A percentile compares a stretch with the other conserved stretches of the same genome.
Evolutionary conservation across 2,797 vertebrate genomes (phyloP).

Genomic region (Periparus ater): DNA sequence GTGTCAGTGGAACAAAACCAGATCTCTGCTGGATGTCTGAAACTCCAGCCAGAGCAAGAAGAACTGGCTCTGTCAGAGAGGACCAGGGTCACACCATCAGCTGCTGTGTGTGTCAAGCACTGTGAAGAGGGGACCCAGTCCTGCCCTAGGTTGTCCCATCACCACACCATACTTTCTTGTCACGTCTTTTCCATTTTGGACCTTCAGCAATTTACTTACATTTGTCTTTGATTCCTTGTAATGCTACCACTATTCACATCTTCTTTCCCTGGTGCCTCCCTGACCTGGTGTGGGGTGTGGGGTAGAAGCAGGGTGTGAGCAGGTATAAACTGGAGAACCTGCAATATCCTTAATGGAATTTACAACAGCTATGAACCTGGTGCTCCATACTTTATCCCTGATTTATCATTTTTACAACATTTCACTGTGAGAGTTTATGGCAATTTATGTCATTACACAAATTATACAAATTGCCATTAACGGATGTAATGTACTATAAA

Average conservation of each 20-base stretch:
- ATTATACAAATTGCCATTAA: slow-evolving; percentile 80
- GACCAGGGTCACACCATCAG: neutral
- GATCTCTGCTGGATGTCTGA: neutral
- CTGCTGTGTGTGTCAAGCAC: neutral
- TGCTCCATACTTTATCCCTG: slow-evolving; percentile 44
- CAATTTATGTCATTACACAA: slow-evolving; percentile 80
- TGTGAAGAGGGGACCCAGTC: neutral
- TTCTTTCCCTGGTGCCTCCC: neutral
- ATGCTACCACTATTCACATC: neutral
- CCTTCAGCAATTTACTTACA: neutral
- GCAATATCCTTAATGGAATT: neutral
- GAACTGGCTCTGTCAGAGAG: neutral
- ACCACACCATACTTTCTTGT: neutral
- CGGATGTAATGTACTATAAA: slow-evolving; percentile 80
- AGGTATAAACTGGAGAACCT: neutral
- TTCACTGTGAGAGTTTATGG: slow-evolving; percentile 70
- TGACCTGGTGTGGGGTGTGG: fast-evolving
- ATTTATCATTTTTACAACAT: slow-evolving; percentile 75
- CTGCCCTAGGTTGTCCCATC: fast-evolving
- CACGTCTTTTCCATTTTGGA: neutral
- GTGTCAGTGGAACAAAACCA: neutral
- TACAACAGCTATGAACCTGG: neutral
- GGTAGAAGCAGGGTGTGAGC: neutral
- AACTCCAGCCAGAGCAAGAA: neutral
- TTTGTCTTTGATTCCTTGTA: neutral